Conservation (phyloP, 2,797 vertebrate genomes). For the Poliocrania exsul region DNA sequence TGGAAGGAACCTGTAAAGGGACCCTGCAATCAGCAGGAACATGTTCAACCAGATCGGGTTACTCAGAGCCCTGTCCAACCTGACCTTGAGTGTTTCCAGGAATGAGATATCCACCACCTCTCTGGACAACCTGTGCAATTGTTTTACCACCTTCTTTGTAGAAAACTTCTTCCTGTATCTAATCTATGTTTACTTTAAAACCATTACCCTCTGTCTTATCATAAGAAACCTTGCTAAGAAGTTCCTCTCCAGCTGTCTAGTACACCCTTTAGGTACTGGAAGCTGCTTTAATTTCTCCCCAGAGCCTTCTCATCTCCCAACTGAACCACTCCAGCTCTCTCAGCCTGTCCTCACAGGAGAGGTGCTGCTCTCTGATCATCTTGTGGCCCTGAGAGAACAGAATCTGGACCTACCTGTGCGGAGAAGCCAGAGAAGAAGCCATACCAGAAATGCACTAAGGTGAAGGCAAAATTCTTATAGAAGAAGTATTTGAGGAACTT, state of each 20-base stretch:
- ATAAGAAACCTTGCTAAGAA: not conserved
- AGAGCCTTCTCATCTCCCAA: not conserved
- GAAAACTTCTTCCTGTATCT: not conserved
- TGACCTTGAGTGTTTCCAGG: not conserved
- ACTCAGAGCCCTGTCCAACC: not conserved
- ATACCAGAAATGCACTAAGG: slow-evolving; percentile 95
- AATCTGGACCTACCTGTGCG: slow-evolving; percentile 86
- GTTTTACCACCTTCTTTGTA: not conserved
- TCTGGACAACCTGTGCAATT: not conserved
- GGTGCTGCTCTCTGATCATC: not conserved
- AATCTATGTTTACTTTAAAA: not conserved
- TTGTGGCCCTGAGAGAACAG: not conserved
- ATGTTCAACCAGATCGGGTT: not conserved
- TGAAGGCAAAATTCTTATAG: slow-evolving; percentile 98
- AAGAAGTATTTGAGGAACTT: slow-evolving; percentile 95
- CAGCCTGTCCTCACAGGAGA: not conserved
- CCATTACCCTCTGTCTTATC: accelerated
- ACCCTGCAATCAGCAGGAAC: not conserved
- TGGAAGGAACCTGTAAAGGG: not conserved
- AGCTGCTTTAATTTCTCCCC: not conserved
- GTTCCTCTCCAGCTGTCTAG: not conserved
- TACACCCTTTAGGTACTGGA: not conserved
- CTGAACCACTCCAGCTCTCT: not conserved
- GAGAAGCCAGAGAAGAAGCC: slow-evolving; percentile 96
- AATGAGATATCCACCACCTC: not conserved